Base-by-base conservation (phyloP, 2,888 invertebrate genomes). In the Eristalinus sepulchralis region DNA sequence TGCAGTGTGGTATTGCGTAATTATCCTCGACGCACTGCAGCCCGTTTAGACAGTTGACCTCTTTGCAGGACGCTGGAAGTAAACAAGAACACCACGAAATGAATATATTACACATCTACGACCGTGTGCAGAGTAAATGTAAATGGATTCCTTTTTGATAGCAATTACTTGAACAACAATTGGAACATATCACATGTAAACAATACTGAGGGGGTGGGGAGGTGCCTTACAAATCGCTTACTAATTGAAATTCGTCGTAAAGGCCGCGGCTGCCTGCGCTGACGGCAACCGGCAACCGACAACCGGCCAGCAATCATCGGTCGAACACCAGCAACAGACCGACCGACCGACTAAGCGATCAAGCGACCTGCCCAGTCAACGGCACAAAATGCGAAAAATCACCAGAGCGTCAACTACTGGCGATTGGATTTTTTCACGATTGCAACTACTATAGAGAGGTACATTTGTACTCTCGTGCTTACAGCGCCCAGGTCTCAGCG, bases 21-120 rank as follows among this genome's bases (percentile, higher is more conserved):
- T 97, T 96, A 93, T 97, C 97, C 91, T 97, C 94, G 82, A 97
- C 95, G 93, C 98, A 98, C 88, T 96, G 95, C 92, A 97, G 96
- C 81, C 96, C 96, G 88, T 95, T 95, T 88, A 96, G 95, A 93
- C 97, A 97, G 34, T 95, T 95, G 89, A 97, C 96, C 91, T 95
- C 95, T 91, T 95, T 95, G 93, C 97, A 97, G 91, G 96, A 96
- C 91, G 95, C 97, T 96, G 93, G 86, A 90, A 92, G 55, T 53
- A 66, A 53, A 81, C 24, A 71, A 57, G 62, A 53, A 31, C 17
- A 62, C 6, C 20, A 59, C 31, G 6, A 47, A 60, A 31, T 24
- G 10, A 27, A 8, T 60, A 27, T 13, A 36, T n/a, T 4, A 6
- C 6, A 31, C 6, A 31, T 31, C 31, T 31, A 6, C 34, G 9